These are phyloP conservation scores for Phoeniculus purpureus DNA, from an alignment of 2,797 vertebrate genomes.

Conservation along the genomic window DNA sequence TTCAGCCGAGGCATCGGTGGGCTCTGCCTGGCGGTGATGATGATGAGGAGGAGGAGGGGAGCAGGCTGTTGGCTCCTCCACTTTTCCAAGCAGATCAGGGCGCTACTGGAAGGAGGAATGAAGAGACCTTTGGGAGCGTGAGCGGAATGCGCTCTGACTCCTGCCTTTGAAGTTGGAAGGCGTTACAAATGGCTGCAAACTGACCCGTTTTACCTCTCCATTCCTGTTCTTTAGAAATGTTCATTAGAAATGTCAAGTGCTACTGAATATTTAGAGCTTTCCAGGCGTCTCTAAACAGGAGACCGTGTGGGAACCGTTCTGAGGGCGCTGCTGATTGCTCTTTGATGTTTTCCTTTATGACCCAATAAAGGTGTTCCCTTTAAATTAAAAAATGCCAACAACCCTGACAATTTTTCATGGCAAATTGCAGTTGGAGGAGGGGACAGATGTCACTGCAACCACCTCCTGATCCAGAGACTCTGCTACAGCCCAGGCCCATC, in stretches of 20 bases:
- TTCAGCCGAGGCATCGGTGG: accelerated
- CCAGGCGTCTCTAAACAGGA: background rate
- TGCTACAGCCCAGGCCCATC: background rate
- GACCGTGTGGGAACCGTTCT: background rate
- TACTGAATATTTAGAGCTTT: background rate
- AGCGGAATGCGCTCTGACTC: conserved; percentile 15
- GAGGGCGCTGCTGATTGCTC: conserved; percentile 1
- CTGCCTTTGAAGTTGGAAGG: conserved; percentile 32
- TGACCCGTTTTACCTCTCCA: background rate
- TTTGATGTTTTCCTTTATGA: conserved; percentile 43
- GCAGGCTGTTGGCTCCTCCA: background rate
- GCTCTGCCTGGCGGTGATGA: background rate
- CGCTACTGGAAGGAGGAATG: background rate
- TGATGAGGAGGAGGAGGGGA: background rate
- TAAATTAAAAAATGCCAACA: conserved; percentile 41
- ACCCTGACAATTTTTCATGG: background rate
- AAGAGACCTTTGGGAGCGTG: background rate
- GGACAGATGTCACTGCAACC: background rate
- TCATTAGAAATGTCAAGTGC: conserved; percentile 30
- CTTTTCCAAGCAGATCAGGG: background rate
- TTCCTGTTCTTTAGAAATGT: background rate
- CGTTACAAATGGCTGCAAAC: conserved; percentile 41
- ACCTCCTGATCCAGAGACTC: background rate
- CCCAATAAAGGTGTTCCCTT: conserved; percentile 22
- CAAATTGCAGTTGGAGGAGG: background rate